These are phyloP conservation scores for Marmota flaviventris DNA, from an alignment of 2,113 vertebrate genomes.

Conservation along the genomic window DNA sequence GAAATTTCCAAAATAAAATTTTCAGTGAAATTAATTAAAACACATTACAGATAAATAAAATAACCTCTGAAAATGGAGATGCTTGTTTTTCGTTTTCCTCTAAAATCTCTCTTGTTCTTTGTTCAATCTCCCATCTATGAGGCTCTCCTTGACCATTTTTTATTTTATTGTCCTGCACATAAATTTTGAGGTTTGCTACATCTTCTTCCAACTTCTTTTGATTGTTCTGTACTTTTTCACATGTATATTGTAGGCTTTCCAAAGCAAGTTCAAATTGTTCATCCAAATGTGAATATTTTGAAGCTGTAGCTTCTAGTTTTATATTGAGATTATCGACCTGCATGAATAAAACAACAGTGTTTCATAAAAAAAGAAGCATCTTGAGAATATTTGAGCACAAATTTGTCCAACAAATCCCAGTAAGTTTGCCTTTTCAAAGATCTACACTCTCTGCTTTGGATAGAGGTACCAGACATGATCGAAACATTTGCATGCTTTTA, in stretches of 20 bases:
- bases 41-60: not conserved
- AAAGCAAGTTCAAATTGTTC: slow-evolving; percentile 88
- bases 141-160: slow-evolving; percentile 89
- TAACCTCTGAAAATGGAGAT: slow-evolving; percentile 94
- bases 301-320: slow-evolving; percentile 88
- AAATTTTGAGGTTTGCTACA: slow-evolving; percentile 86
- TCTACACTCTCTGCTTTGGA: slow-evolving; percentile 21
- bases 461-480: not conserved
- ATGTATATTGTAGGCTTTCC: slow-evolving; percentile 83
- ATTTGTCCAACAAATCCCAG: not conserved
- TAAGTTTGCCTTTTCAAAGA: not conserved
- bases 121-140: slow-evolving; percentile 91
- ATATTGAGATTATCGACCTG: slow-evolving; percentile 91
- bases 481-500: not conserved
- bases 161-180: slow-evolving; percentile 86
- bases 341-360: not conserved
- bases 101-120: slow-evolving; percentile 90
- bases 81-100: slow-evolving; percentile 93
- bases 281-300: slow-evolving; percentile 87
- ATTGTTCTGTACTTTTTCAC: slow-evolving; percentile 89
- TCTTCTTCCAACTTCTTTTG: slow-evolving; percentile 90
- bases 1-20: not conserved
- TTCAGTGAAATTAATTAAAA: not conserved
- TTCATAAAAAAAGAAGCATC: not conserved
- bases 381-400: not conserved